Percentiles rank a stretch among this genome's conserved stretches.
Evolutionary conservation across 30 jellyfish, hydroid and myxozoan genomes (phyloP).

Genomic region (Hydractinia symbiolongicarpus): DNA sequence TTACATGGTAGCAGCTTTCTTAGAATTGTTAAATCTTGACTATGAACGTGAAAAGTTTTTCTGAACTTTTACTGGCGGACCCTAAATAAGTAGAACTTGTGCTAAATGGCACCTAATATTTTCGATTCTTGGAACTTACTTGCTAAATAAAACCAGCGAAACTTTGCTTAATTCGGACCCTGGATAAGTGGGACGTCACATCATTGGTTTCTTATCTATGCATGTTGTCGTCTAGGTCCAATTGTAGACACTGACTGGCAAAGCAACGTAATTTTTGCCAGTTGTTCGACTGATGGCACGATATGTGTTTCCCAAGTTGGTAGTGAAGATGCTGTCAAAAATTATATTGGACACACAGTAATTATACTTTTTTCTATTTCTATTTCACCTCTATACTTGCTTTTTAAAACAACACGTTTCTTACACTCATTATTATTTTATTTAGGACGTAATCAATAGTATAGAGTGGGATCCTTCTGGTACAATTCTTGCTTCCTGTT

Average conservation of each 20-base stretch:
- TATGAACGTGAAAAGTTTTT: not conserved
- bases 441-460: slow-evolving; percentile 91
- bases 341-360: slow-evolving; percentile 75
- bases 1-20: not conserved
- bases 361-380: not conserved
- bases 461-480: slow-evolving; percentile 95
- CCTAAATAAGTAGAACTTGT: no score
- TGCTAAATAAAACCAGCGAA: no score
- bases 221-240: slow-evolving; percentile 54
- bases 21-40: not conserved
- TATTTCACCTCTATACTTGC: not conserved
- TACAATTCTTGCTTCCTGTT: slow-evolving; percentile 74
- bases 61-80: no score
- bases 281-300: slow-evolving; percentile 86
- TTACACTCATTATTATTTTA: not conserved
- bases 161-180: no score
- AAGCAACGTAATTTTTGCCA: slow-evolving; percentile 67
- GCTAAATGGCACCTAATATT: no score
- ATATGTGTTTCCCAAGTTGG: slow-evolving; percentile 76
- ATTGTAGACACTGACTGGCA: slow-evolving; percentile 98
- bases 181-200: no score
- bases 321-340: slow-evolving; percentile 57
- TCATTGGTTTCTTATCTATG: not conserved
- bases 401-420: not conserved
- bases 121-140: no score